phyloP scores from a whole-genome alignment of 92 coral and sea anemone genomes.

The Heteractis magnifica region DNA sequence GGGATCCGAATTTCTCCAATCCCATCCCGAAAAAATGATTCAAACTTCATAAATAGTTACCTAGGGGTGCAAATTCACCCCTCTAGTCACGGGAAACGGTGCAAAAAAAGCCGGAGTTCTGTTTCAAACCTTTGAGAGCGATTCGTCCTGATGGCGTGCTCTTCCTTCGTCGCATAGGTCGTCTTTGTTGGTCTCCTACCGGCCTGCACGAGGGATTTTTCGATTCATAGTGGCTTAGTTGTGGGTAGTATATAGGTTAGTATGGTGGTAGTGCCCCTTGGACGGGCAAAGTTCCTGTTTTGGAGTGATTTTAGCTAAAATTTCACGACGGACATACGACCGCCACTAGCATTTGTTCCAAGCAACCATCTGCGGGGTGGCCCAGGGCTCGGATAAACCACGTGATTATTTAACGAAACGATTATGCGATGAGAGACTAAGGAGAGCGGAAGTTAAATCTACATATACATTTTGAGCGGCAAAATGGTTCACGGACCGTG shows the following conservation, averaged over 20 bases:
- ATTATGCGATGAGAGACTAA: constrained; percentile 21
- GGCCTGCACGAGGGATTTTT: constrained; percentile 49
- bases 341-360: constrained; percentile 99
- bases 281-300: constrained; percentile 96
- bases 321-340: constrained; percentile 99
- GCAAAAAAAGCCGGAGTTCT: constrained; percentile 51
- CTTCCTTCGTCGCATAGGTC: constrained; percentile 80
- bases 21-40: not conserved
- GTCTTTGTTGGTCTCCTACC: constrained; percentile 66
- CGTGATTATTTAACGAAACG: constrained; percentile 52
- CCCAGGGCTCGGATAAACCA: constrained; percentile 70
- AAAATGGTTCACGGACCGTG: no score
- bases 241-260: constrained; percentile 69
- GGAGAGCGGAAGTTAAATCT: not conserved
- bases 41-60: not conserved
- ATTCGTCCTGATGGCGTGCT: constrained; percentile 86
- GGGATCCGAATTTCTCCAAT: not conserved
- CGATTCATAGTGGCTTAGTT: constrained; percentile 67
- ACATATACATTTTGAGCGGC: no score
- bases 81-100: constrained; percentile 54
- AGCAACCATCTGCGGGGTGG: constrained; percentile 98
- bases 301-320: constrained; percentile 98
- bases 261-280: constrained; percentile 74
- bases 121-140: constrained; percentile 60
- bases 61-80: constrained; percentile 77